Conservation (phyloP, 2,888 invertebrate species). For the Orthosia incerta region DNA sequence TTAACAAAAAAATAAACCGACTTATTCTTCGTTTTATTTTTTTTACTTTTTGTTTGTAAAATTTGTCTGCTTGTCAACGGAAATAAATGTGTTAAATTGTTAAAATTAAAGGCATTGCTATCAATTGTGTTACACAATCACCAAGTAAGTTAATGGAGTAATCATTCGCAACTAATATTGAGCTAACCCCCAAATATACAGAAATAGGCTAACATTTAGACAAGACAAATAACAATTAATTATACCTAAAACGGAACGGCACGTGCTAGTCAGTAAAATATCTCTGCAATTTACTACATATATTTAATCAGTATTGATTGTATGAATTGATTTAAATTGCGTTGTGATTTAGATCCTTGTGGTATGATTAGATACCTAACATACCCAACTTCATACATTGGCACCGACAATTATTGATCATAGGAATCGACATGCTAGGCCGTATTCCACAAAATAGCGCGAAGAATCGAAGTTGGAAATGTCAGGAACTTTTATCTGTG, state of each 20-base stretch:
- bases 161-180: background rate
- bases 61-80: too few relatives aligned
- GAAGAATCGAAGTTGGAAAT: too few relatives aligned
- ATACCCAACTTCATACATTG: background rate
- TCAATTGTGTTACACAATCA: too few relatives aligned
- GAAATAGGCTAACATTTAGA: background rate
- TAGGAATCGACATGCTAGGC: too few relatives aligned
- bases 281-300: background rate
- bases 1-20: too few relatives aligned
- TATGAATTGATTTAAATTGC: constrained; percentile 7
- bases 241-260: background rate
- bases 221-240: background rate
- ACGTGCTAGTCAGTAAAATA: background rate
- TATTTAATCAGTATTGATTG: constrained; percentile 36
- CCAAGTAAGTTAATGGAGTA: too few relatives aligned
- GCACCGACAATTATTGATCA: too few relatives aligned
- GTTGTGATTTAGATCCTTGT: background rate
- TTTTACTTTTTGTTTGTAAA: too few relatives aligned
- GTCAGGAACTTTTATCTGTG: background rate
- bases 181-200: background rate
- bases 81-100: too few relatives aligned
- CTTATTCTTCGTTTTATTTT: too few relatives aligned
- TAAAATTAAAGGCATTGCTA: too few relatives aligned
- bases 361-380: constrained; percentile 15
- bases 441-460: too few relatives aligned